Evolutionary conservation across 2,797 vertebrate species (phyloP), one percentile per base, ranked within the genome.

Genomic region (Pseudochirops corinnae): DNA sequence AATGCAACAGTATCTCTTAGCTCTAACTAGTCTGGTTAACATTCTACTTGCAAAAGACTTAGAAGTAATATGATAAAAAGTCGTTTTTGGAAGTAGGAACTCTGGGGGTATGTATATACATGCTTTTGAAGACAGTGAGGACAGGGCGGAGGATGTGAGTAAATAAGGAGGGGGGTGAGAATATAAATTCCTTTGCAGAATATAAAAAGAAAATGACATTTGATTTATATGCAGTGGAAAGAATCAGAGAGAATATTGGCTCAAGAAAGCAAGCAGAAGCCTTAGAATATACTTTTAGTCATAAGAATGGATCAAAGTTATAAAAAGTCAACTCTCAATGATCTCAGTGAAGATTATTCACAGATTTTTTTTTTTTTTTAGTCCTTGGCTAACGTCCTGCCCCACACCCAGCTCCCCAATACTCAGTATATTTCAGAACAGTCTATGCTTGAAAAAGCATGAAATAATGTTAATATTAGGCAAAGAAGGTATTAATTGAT

Each of bases 11-110:
- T 26, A 50, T 57, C 92, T 91, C n/a, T 92, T 92, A 53, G 56
- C 91, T 95, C 95, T 93, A 39, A 33, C 55, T 94, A 57, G 26
- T 58, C 55, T 91, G 67, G 28, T 87, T 96, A 95, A 91, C n/a
- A 87, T 92, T 95, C 56, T 50, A 53, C 28, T 39, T 1, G 0
- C 58, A 93, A 90, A 92, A 93, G 91, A 9, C 18, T 5, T 46
- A 90, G 29, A 91, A 50, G 67, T 50, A 57, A 28, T 95, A 92
- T 91, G 55, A 55, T 82, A 94, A 92, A 50, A 26, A 91, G 56
- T 95, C 39, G 21, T 60, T 92, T 52, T 33, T 52, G 82, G 93
- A 82, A 91, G 11, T 46, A 5, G 5, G 52, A 50, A 55, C 87
- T 53, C 87, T 53, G 16, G 50, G 55, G 39, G 18, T 46, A 82